Conservation (phyloP, 2,113 vertebrate genomes). For the Thalassarche chlororhynchos region DNA sequence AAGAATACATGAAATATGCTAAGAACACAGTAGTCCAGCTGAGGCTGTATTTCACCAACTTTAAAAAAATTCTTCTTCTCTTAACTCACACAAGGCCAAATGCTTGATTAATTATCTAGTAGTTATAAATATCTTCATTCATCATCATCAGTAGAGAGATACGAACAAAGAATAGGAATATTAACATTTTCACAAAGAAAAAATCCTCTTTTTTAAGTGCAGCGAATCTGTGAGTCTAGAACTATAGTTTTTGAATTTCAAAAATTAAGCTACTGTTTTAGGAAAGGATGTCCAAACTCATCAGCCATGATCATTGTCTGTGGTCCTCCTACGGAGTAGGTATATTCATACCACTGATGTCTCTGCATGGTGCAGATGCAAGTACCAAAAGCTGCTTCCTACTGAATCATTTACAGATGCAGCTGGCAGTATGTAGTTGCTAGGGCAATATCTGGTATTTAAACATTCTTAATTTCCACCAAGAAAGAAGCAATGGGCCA, state of each 20-base stretch:
- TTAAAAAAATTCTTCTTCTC: background rate
- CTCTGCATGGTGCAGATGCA: background rate
- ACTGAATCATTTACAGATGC: background rate
- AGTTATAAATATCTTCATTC: background rate
- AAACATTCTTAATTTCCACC: background rate
- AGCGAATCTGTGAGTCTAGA: background rate
- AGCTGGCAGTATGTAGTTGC: background rate
- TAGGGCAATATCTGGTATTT: background rate
- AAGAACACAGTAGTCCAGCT: background rate
- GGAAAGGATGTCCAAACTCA: background rate
- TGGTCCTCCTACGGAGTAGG: background rate
- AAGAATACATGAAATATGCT: background rate
- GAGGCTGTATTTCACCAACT: background rate
- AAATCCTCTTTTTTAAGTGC: background rate
- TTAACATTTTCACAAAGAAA: background rate
- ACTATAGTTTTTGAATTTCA: background rate
- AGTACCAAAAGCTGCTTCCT: background rate
- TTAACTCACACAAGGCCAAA: background rate
- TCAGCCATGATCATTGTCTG: background rate
- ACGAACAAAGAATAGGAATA: background rate
- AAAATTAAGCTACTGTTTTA: background rate
- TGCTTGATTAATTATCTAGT: background rate
- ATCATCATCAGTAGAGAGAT: background rate
- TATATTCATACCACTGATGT: background rate
- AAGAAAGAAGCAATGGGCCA: background rate